These are phyloP conservation scores for Hypotaenidia okinawae DNA, from an alignment of 2,797 vertebrate genomes.

Conservation along the genomic window DNA sequence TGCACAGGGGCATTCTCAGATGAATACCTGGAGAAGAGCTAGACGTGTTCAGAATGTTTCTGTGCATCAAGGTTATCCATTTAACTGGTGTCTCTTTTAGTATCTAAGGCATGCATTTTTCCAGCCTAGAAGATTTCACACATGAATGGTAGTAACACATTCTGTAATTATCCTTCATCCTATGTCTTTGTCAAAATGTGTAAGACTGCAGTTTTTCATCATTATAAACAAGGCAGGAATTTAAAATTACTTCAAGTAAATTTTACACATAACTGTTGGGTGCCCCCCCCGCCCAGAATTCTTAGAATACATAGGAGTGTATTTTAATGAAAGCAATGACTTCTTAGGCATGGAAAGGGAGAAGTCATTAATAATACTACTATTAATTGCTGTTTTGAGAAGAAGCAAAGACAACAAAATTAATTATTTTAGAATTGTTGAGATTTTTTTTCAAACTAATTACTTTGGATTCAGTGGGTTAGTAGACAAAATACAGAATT, in stretches of 20 bases:
- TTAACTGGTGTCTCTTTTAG: conserved; percentile 58
- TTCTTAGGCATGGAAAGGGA: neutral
- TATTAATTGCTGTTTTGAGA: neutral
- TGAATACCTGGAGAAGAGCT: conserved; percentile 49
- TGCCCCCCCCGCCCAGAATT: neutral
- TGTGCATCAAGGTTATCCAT: conserved; percentile 37
- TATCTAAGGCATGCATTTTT: conserved; percentile 68
- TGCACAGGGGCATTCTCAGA: conserved; percentile 29
- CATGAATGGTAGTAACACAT: conserved; percentile 65
- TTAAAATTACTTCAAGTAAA: conserved; percentile 51
- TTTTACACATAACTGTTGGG: conserved; percentile 16
- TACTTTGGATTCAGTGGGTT: neutral
- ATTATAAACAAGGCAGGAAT: conserved; percentile 55
- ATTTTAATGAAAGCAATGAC: neutral
- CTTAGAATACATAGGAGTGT: neutral
- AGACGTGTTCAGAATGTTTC: conserved; percentile 60
- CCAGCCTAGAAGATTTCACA: conserved; percentile 68
- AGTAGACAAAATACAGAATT: conserved; percentile 17
- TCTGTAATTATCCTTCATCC: conserved; percentile 73
- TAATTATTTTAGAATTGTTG: conserved; percentile 6
- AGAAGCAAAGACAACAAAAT: neutral
- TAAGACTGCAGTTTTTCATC: conserved; percentile 56
- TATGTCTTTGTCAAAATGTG: conserved; percentile 46
- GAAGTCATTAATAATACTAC: neutral
- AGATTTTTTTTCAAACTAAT: neutral